phyloP scores from a whole-genome alignment of 2,797 vertebrate species.

The Syngnathus acus region DNA sequence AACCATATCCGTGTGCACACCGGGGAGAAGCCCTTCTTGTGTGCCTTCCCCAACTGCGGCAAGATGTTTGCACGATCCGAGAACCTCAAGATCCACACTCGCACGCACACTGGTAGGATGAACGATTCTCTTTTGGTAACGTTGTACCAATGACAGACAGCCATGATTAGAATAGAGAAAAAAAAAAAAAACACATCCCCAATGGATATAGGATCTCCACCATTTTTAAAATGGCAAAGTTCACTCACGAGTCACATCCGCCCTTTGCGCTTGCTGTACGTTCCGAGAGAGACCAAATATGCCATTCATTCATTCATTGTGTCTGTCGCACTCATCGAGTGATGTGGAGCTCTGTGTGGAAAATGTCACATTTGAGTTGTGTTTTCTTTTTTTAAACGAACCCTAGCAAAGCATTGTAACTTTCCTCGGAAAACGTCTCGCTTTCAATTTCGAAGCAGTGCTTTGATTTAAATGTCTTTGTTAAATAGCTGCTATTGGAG shows the following conservation, averaged over 20 bases:
- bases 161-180: neutral
- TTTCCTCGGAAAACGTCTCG: too few species aligned
- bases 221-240: neutral
- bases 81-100: constrained; percentile 96
- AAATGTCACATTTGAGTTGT: too few species aligned
- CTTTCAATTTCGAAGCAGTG: too few species aligned
- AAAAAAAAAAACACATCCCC: neutral
- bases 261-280: neutral
- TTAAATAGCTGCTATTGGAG: too few species aligned
- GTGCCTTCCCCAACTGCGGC: constrained; percentile 90
- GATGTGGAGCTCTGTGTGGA: neutral
- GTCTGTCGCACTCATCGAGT: neutral
- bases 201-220: neutral
- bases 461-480: too few species aligned
- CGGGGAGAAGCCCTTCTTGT: constrained; percentile 91
- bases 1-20: constrained; percentile 97
- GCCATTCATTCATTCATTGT: neutral
- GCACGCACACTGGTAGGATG: constrained; percentile 90
- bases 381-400: too few species aligned
- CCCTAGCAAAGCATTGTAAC: too few species aligned
- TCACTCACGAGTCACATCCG: neutral
- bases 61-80: constrained; percentile 97
- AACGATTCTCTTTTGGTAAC: neutral
- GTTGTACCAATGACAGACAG: constrained; percentile 5
- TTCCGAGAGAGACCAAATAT: neutral